These are phyloP conservation scores for Platyscelio sp. DNA, from an alignment of 2,888 invertebrate species.

Conservation along the genomic window DNA sequence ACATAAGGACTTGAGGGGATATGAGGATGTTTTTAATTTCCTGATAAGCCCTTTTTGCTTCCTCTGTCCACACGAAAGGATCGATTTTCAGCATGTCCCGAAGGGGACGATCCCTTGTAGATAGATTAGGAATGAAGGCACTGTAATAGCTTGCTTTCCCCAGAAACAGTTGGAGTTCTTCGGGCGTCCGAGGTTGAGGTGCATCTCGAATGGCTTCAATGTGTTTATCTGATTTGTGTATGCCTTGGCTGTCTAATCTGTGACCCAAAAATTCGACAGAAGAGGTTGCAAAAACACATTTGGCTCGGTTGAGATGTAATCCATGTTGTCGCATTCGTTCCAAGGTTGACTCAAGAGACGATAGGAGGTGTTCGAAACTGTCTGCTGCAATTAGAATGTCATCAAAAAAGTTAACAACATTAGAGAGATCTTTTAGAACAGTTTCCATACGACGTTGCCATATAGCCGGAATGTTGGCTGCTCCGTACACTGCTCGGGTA, in stretches of 20 bases:
- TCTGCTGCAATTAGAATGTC: slow-evolving; percentile 23
- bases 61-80: background rate
- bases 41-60: background rate
- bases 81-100: slow-evolving; percentile 13
- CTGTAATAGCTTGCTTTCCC: slow-evolving; percentile 20
- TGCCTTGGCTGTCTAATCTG: slow-evolving; percentile 11
- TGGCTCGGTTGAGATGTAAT: slow-evolving; percentile 6
- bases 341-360: background rate
- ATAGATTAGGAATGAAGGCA: slow-evolving; percentile 21
- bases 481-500: slow-evolving; percentile 26
- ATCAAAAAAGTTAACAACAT: slow-evolving; percentile 41
- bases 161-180: slow-evolving; percentile 32
- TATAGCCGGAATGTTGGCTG: background rate
- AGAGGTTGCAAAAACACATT: slow-evolving; percentile 7
- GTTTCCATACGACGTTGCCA: slow-evolving; percentile 10
- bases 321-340: slow-evolving; percentile 16
- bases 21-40: slow-evolving; percentile 4
- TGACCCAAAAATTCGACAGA: slow-evolving; percentile 17
- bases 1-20: slow-evolving; percentile 25
- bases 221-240: slow-evolving; percentile 38
- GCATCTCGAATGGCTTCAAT: slow-evolving; percentile 24
- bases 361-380: slow-evolving; percentile 4
- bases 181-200: background rate
- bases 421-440: slow-evolving; percentile 6
- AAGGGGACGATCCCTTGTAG: slow-evolving; percentile 18